Conservation (phyloP, 2,888 invertebrate genomes). For the Seira sanloemensis region DNA sequence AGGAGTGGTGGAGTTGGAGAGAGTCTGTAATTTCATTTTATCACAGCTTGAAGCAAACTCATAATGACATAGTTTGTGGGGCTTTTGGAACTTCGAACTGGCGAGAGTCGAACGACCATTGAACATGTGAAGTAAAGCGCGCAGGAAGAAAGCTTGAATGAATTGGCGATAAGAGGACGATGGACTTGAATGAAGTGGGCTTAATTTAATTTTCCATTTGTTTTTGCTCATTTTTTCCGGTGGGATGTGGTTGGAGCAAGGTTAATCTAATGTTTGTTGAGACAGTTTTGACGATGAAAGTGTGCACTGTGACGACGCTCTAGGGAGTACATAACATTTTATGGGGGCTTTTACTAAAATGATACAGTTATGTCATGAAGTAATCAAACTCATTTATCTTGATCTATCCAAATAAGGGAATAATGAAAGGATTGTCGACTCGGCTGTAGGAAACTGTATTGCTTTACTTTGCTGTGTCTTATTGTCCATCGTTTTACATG, state of each 20-base stretch:
- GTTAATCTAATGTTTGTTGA: slow-evolving; percentile 4
- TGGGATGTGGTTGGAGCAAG: neutral
- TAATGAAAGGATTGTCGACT: slow-evolving; percentile 13
- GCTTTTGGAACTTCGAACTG: neutral
- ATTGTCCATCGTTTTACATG: neutral
- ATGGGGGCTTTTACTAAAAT: neutral
- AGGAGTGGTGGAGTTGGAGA: slow-evolving; percentile 3
- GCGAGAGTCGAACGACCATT: neutral
- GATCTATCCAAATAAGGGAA: slow-evolving; percentile 3
- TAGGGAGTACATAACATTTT: neutral
- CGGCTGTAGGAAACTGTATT: neutral
- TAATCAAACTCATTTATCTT: slow-evolving; percentile 9
- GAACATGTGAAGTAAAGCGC: neutral
- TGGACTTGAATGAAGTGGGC: neutral
- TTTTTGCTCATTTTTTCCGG: neutral
- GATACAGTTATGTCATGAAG: slow-evolving; percentile 16
- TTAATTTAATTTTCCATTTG: slow-evolving; percentile 24
- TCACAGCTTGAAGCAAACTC: slow-evolving; percentile 39
- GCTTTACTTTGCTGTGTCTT: neutral
- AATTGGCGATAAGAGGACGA: slow-evolving; percentile 1
- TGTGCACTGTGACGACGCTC: neutral
- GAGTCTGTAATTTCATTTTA: slow-evolving; percentile 40
- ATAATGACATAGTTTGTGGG: neutral
- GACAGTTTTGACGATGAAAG: neutral
- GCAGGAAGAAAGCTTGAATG: slow-evolving; percentile 2